Conservation (phyloP, 2,888 invertebrate genomes). For the Agrenia bidenticulata region DNA sequence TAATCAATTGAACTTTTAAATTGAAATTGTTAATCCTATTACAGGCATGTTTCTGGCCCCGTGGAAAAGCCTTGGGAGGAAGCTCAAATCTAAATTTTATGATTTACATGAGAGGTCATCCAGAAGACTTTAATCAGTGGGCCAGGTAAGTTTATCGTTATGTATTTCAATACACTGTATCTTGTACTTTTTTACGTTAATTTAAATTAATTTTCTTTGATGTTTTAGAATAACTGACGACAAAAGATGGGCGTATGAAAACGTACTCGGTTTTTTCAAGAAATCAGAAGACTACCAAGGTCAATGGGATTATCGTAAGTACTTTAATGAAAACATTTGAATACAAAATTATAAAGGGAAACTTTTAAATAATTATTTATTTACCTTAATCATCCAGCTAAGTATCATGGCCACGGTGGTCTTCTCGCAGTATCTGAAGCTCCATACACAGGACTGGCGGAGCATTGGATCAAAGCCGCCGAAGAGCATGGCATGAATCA, state of each 20-base stretch:
- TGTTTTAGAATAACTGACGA: conserved; percentile 35
- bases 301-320: conserved; percentile 44
- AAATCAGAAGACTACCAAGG: conserved; percentile 47
- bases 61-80: conserved; percentile 61
- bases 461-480: conserved; percentile 39
- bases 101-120: conserved; percentile 48
- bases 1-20: conserved; percentile 1
- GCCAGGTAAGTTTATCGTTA: conserved; percentile 24
- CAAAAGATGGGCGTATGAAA: conserved; percentile 38
- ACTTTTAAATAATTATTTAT: neutral
- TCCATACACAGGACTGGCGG: conserved; percentile 42
- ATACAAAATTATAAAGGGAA: neutral
- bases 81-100: conserved; percentile 40
- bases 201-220: too few relatives aligned
- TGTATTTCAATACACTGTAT: too few relatives aligned
- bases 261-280: conserved; percentile 44
- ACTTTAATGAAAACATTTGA: neutral
- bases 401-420: conserved; percentile 48
- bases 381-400: conserved; percentile 31
- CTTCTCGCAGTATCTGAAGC: conserved; percentile 41
- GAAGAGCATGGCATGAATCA: conserved; percentile 30
- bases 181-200: too few relatives aligned
- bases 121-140: conserved; percentile 46
- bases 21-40: neutral
- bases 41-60: conserved; percentile 20